Conservation (phyloP, 2,113 vertebrate genomes). For the Heteronetta atricapilla region DNA sequence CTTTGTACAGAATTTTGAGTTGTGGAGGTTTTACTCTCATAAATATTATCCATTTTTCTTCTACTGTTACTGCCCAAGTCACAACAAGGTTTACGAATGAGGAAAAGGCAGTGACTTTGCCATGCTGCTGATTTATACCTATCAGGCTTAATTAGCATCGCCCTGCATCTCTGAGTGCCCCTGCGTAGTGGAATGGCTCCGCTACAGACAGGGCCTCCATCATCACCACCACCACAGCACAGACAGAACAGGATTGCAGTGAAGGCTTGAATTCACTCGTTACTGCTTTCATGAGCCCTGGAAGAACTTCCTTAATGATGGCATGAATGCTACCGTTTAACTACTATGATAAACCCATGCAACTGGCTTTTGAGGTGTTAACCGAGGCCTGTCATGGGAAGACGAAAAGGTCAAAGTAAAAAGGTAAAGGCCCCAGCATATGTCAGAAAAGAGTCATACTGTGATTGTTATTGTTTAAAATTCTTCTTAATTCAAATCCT, state of each 20-base stretch:
- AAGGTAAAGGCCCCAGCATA: neutral
- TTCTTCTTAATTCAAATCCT: neutral
- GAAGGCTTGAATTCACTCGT: neutral
- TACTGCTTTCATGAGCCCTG: neutral
- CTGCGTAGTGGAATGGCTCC: neutral
- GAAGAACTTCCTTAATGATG: neutral
- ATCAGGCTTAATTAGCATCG: neutral
- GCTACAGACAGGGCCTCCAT: neutral
- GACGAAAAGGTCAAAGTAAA: neutral
- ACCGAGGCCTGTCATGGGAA: neutral
- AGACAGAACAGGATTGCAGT: rapidly evolving
- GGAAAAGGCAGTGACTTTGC: neutral
- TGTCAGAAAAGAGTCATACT: neutral
- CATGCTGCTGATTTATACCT: neutral
- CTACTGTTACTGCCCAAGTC: neutral
- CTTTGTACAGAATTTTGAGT: neutral
- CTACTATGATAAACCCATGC: neutral
- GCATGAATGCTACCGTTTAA: neutral
- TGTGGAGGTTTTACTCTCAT: neutral
- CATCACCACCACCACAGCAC: neutral
- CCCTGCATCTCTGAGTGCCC: neutral
- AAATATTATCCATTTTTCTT: neutral
- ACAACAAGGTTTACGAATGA: neutral
- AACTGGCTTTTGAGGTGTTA: neutral
- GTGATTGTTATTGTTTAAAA: neutral